phyloP scores from a whole-genome alignment of 2,888 invertebrate species.

The Scaptomyza caliginosa region DNA sequence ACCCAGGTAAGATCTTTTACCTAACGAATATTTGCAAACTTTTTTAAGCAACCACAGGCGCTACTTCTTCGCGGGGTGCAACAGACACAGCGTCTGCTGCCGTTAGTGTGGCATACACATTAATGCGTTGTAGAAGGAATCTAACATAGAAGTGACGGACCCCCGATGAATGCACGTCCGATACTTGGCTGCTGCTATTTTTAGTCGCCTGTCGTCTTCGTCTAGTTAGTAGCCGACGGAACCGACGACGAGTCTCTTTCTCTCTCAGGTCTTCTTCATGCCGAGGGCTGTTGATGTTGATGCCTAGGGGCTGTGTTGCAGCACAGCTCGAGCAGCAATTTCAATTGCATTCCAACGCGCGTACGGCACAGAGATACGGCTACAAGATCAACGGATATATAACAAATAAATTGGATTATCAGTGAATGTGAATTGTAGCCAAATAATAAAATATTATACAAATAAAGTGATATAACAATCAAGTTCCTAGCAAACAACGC shows the following conservation, averaged over 20 bases:
- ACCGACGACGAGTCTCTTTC: conserved; percentile 3
- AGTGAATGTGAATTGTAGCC: conserved; percentile 52
- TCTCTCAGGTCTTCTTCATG: conserved; percentile 33
- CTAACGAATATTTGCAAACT: conserved; percentile 11
- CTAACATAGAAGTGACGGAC: conserved; percentile 62
- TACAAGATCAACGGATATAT: conserved; percentile 40
- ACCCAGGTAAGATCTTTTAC: not conserved
- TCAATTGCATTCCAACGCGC: conserved; percentile 80
- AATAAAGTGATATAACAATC: conserved; percentile 25
- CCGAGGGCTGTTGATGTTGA: conserved; percentile 42
- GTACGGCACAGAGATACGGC: conserved; percentile 62
- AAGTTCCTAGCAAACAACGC: conserved; percentile 28
- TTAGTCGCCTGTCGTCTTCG: conserved; percentile 57
- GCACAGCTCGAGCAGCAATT: conserved; percentile 40
- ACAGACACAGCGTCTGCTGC: conserved; percentile 60
- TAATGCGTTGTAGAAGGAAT: conserved; percentile 43
- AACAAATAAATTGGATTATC: conserved; percentile 62
- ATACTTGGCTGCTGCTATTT: conserved; percentile 56
- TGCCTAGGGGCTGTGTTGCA: conserved; percentile 53
- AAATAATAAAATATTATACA: conserved; percentile 1
- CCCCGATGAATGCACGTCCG: conserved; percentile 50
- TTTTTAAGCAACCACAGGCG: not conserved
- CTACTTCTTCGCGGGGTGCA: conserved; percentile 51
- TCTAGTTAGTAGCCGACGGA: conserved; percentile 69
- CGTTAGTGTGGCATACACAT: conserved; percentile 13